Base-by-base conservation (phyloP, 2,113 vertebrate species). In the Oncorhynchus keta region DNA sequence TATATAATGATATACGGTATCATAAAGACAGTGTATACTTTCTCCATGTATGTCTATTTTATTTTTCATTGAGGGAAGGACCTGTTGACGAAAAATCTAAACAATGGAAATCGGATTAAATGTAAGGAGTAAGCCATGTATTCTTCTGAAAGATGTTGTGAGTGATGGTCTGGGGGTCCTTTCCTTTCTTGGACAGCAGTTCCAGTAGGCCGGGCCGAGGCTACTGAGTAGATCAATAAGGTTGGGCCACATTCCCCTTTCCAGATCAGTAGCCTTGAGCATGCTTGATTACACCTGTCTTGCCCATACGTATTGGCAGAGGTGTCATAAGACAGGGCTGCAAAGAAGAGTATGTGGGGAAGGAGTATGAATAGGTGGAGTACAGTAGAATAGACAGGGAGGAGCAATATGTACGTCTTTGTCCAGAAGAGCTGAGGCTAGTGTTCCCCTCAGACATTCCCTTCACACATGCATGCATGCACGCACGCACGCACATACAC, bases 201-300 rank as follows among this genome's bases (percentile, higher is more conserved):
- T 87, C 84, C 88, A 85, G 84, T 77, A 57, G 84, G 76, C 7
- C 20, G 11, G 61, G 22, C 61, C 24, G 79, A 74, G 55, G 86
- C 84, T 77, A 82, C 85, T 87, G 89, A 90, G 85, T 88, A 87
- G 85, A 89, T 87, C 90, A 85, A 84, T 86, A 83, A 85, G 87
- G 88, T 90, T 88, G 84, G 86, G 80, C 83, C 84, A 80, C 79
- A 32, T 90, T 94, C 93, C 91, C 91, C 91, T 90, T 94, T 93
- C 91, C 91, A 92, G 92, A 92, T 93, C 93, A 93, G 87, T 83
- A 90, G 89, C 89, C 91, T 93, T 93, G 88, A 92, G 90, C 89
- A 91, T 89, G 91, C 89, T 87, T 90, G 86, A 91, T 87, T 92
- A 90, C 88, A 88, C 87, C 87, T 90, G 91, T 90, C 89, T 89